Evolutionary conservation across 2,888 invertebrate genomes (phyloP).

Genomic region (Andrena fulva): DNA sequence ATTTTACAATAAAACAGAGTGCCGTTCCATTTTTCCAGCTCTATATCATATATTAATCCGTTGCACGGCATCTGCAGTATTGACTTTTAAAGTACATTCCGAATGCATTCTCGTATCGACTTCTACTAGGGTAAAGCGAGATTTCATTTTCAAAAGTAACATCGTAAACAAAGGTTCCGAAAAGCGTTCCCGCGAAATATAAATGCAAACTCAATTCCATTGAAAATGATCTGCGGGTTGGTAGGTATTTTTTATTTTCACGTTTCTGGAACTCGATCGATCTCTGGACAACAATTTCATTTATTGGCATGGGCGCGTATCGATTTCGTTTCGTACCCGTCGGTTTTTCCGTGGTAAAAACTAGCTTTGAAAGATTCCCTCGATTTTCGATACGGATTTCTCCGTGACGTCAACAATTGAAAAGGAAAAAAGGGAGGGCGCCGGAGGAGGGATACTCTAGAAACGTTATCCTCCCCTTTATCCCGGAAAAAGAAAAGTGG

Average conservation of each 20-base stretch:
- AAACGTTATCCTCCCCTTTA: neutral
- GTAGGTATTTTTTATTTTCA: neutral
- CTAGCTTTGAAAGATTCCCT: neutral
- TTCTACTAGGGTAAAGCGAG: slow-evolving; percentile 4
- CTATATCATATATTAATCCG: slow-evolving; percentile 14
- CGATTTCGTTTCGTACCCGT: neutral
- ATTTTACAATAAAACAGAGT: slow-evolving; percentile 27
- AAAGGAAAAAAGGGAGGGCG: neutral
- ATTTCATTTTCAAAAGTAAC: slow-evolving; percentile 27
- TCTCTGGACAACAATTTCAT: neutral
- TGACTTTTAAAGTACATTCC: slow-evolving; percentile 18
- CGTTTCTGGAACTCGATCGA: too few relatives aligned
- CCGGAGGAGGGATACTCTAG: neutral
- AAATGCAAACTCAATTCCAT: neutral
- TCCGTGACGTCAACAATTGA: neutral
- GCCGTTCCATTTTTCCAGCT: slow-evolving; percentile 22
- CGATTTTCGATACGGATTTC: neutral
- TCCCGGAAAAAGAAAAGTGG: slow-evolving; percentile 18
- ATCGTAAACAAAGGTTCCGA: neutral
- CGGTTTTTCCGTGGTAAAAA: neutral
- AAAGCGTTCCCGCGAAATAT: neutral
- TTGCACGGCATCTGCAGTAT: neutral
- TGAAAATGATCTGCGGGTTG: neutral
- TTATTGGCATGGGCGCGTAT: neutral
- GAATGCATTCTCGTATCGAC: slow-evolving; percentile 6